phyloP scores from a whole-genome alignment of 2,888 invertebrate genomes.

The Zygaena filipendulae region DNA sequence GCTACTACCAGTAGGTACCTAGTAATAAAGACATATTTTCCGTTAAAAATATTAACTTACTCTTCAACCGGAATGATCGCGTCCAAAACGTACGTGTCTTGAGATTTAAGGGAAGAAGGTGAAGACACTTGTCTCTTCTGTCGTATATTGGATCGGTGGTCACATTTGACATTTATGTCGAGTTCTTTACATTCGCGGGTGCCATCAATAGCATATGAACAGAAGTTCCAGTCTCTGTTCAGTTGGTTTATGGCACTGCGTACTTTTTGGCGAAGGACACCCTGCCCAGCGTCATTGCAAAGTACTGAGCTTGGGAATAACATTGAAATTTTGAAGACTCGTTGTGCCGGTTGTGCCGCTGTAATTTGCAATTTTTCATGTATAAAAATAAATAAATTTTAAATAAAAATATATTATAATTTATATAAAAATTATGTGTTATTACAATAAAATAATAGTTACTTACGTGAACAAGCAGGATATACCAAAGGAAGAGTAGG shows the following conservation, averaged over 20 bases:
- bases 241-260: conserved; percentile 89
- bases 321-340: conserved; percentile 93
- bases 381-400: conserved; percentile 15
- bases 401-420: conserved; percentile 1
- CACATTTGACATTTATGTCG: conserved; percentile 91
- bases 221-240: conserved; percentile 97
- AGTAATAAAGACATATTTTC: no score
- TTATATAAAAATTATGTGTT: no score
- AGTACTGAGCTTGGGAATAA: conserved; percentile 96
- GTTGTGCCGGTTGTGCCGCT: conserved; percentile 91
- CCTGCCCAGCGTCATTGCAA: conserved; percentile 95
- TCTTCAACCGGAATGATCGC: conserved; percentile 86
- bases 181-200: conserved; percentile 90
- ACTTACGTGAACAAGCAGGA: conserved; percentile 89
- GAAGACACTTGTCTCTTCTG: conserved; percentile 72
- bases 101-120: conserved; percentile 70
- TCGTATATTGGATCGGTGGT: conserved; percentile 76
- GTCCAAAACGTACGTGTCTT: conserved; percentile 84
- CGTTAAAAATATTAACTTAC: no score
- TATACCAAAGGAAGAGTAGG: conserved; percentile 85
- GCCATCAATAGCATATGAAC: conserved; percentile 89
- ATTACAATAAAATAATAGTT: neutral
- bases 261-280: conserved; percentile 89
- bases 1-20: no score
- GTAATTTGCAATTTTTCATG: conserved; percentile 18